A percentile compares a stretch with the other conserved stretches of the same genome.
Conservation (phyloP, 2,797 vertebrate species). For the Pseudochaenichthys georgianus region DNA sequence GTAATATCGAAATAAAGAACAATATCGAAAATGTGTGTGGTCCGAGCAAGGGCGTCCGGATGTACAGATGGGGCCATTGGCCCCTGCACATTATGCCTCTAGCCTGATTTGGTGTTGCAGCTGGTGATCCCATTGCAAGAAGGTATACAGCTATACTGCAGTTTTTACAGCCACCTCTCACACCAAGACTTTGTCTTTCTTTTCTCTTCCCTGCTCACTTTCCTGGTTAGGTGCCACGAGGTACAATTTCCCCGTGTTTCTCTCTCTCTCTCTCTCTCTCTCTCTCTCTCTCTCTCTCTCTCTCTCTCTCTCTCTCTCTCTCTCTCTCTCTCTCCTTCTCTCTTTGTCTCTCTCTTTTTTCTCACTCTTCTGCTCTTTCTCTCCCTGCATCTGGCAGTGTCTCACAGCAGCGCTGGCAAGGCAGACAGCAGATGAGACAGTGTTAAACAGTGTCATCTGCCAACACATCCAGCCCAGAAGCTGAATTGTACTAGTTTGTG, state of each 20-base stretch:
- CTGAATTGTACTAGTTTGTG: slow-evolving; percentile 32
- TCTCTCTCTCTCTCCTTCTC: background rate
- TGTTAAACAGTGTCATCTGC: slow-evolving; percentile 76
- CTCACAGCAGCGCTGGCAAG: slow-evolving; percentile 67
- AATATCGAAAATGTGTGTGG: too few relatives aligned
- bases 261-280: background rate
- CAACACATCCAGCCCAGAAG: slow-evolving; percentile 63
- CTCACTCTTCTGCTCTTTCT: slow-evolving; percentile 13
- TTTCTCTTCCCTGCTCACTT: slow-evolving; percentile 16
- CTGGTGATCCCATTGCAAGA: too few relatives aligned
- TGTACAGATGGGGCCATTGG: too few relatives aligned
- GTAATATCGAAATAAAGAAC: too few relatives aligned
- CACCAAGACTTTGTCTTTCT: slow-evolving; percentile 26
- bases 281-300: background rate
- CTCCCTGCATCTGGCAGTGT: slow-evolving; percentile 57
- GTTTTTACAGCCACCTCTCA: slow-evolving; percentile 48
- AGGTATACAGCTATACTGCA: slow-evolving; percentile 7
- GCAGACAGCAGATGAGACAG: slow-evolving; percentile 65
- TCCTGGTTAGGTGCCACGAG: slow-evolving; percentile 38
- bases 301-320: background rate
- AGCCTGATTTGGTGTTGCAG: too few relatives aligned
- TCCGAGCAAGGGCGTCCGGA: too few relatives aligned
- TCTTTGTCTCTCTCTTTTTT: background rate
- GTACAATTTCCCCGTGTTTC: slow-evolving; percentile 19
- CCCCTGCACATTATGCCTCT: too few relatives aligned